These are phyloP conservation scores for Oxyruncus cristatus DNA, from an alignment of 2,113 vertebrate species.

Conservation along the genomic window DNA sequence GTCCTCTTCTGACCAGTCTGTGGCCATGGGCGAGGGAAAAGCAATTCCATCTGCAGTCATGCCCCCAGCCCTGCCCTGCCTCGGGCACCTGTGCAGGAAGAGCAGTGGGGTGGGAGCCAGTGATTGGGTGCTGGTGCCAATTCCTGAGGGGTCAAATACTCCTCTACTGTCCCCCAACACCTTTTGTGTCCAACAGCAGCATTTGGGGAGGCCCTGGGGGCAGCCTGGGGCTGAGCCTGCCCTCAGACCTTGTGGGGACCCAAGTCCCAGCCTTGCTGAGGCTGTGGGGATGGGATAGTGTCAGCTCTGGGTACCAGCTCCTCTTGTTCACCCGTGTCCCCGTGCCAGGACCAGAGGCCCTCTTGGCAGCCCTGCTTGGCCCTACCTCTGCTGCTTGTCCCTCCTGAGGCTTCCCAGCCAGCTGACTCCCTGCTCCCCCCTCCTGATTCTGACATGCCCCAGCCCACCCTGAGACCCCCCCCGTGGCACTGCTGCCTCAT, in stretches of 20 bases:
- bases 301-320: neutral
- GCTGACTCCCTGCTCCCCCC: neutral
- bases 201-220: neutral
- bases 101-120: neutral
- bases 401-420: neutral
- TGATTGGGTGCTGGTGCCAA: neutral
- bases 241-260: neutral
- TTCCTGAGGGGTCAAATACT: neutral
- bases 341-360: neutral
- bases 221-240: neutral
- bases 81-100: neutral
- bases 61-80: neutral
- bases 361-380: neutral
- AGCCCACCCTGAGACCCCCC: neutral
- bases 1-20: neutral
- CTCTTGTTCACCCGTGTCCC: neutral
- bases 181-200: neutral
- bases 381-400: neutral
- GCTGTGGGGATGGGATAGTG: neutral
- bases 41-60: neutral
- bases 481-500: neutral
- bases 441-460: neutral
- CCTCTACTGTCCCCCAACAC: fast-evolving
- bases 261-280: neutral
- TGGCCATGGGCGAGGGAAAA: neutral